Evolutionary conservation across 1,140 invertebrate genomes (phyloP).

Genomic region (Conopomorpha cramerella): DNA sequence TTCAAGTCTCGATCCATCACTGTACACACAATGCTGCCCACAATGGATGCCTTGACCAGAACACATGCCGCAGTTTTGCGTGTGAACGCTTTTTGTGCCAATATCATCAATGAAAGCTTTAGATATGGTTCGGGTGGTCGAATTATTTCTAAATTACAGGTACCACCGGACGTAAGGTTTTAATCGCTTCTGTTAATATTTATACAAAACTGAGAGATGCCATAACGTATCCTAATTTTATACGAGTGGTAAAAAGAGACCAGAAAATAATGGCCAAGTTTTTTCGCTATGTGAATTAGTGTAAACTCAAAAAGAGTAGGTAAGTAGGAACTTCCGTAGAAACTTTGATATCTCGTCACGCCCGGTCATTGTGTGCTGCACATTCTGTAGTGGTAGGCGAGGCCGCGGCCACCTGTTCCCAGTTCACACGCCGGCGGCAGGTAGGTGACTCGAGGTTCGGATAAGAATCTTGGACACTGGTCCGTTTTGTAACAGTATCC

Average conservation of each 20-base stretch:
- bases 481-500: conserved; percentile 33
- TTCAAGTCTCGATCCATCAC: conserved; percentile 23
- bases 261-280: too few species aligned
- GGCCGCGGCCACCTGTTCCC: conserved; percentile 42
- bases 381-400: conserved; percentile 22
- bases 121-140: too few species aligned
- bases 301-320: too few species aligned
- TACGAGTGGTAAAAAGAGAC: too few species aligned
- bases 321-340: too few species aligned
- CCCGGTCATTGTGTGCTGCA: conserved; percentile 26
- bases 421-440: conserved; percentile 38
- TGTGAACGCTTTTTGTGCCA: conserved; percentile 17
- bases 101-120: too few species aligned
- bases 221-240: too few species aligned
- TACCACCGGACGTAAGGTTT: too few species aligned
- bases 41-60: conserved; percentile 50
- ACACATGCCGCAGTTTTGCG: conserved; percentile 25
- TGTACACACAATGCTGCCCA: conserved; percentile 26
- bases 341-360: conserved; percentile 24
- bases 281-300: too few species aligned
- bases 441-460: background rate
- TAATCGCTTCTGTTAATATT: too few species aligned
- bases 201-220: too few species aligned
- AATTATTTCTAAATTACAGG: too few species aligned
- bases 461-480: conserved; percentile 20